Percentiles rank a stretch among this genome's conserved stretches.
Conservation (phyloP, 2,888 invertebrate genomes). For the Harmothoe impar region DNA sequence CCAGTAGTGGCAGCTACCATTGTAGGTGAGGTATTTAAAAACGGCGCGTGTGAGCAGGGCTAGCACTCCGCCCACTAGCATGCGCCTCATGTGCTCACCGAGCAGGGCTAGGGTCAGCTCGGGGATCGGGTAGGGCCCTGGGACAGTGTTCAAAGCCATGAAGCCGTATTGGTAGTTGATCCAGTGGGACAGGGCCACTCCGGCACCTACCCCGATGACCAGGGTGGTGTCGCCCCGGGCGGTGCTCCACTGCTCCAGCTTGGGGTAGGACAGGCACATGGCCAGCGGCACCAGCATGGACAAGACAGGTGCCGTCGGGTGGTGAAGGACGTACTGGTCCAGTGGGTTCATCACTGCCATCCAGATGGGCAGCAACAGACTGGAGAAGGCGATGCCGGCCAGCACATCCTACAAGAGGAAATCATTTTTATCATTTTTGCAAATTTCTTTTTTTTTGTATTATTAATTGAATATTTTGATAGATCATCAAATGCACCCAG, state of each 20-base stretch:
- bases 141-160: slow-evolving; percentile 83
- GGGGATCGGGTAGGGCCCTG: slow-evolving; percentile 90
- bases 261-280: slow-evolving; percentile 90
- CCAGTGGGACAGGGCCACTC: slow-evolving; percentile 92
- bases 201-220: slow-evolving; percentile 87
- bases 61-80: slow-evolving; percentile 89
- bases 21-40: slow-evolving; percentile 89
- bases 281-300: slow-evolving; percentile 84
- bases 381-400: slow-evolving; percentile 89
- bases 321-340: slow-evolving; percentile 89
- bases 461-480: background rate
- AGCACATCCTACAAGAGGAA: slow-evolving; percentile 89
- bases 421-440: background rate
- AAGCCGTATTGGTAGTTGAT: slow-evolving; percentile 91
- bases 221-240: slow-evolving; percentile 95
- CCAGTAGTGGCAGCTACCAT: slow-evolving; percentile 88
- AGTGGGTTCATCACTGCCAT: slow-evolving; percentile 90
- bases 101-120: slow-evolving; percentile 88
- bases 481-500: too few species aligned
- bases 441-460: background rate
- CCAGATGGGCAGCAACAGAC: slow-evolving; percentile 88
- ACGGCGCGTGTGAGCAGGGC: slow-evolving; percentile 88
- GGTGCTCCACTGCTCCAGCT: slow-evolving; percentile 93
- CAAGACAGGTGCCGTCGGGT: slow-evolving; percentile 87
- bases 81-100: slow-evolving; percentile 81